Percentiles rank a stretch among this genome's conserved stretches.
Conservation (phyloP, 64 coral and sea anemone species). For the Pachyseris speciosa region DNA sequence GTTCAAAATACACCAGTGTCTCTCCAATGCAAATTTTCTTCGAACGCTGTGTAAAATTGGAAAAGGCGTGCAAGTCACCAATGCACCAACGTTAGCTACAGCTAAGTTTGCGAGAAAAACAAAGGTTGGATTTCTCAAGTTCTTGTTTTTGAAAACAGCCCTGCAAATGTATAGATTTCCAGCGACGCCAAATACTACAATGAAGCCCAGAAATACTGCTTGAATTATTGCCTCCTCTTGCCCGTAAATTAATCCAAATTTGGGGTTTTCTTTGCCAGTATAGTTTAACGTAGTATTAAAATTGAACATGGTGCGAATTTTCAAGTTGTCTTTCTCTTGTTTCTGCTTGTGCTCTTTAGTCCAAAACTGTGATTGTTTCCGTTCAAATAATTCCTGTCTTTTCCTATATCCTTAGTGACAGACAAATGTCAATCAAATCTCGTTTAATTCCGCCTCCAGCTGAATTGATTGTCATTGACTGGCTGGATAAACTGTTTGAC, state of each 20-base stretch:
- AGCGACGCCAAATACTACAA: constrained; percentile 45
- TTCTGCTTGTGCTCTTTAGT: neutral
- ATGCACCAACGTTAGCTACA: constrained; percentile 78
- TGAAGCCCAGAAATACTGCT: constrained; percentile 58
- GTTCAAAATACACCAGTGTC: constrained; percentile 65
- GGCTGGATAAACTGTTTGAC: too few species aligned
- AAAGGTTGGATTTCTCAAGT: constrained; percentile 85
- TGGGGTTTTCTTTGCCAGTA: neutral
- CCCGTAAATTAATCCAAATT: constrained; percentile 36
- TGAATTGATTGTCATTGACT: too few species aligned
- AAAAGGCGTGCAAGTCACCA: constrained; percentile 75
- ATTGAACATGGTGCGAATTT: neutral
- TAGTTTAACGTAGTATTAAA: neutral
- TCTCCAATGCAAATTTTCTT: constrained; percentile 38
- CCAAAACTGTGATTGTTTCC: neutral
- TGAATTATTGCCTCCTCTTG: constrained; percentile 43
- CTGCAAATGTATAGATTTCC: constrained; percentile 77
- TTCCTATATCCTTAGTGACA: neutral
- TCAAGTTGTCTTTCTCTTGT: neutral
- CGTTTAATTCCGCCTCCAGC: neutral
- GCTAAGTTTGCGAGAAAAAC: constrained; percentile 84
- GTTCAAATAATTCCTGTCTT: neutral
- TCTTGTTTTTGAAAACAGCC: constrained; percentile 69
- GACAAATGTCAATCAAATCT: neutral
- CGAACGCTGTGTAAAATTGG: constrained; percentile 65